Conservation (phyloP, 2,113 vertebrate species). For the Dinomys branickii region DNA sequence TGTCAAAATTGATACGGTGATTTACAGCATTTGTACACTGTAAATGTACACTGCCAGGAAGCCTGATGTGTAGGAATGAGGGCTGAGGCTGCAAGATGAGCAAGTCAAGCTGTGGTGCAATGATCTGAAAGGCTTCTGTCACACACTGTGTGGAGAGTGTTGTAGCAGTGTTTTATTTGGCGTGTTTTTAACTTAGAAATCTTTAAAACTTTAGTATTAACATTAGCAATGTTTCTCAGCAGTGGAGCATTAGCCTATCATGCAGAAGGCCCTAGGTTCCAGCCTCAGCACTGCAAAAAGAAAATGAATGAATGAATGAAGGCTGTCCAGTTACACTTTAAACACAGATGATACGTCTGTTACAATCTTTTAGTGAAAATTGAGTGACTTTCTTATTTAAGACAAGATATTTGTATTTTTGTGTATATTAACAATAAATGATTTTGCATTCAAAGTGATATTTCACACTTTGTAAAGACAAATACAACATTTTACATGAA, state of each 20-base stretch:
- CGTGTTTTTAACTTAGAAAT: not conserved
- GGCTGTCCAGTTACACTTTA: fast-evolving
- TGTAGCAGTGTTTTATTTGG: not conserved
- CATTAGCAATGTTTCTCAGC: too few relatives aligned
- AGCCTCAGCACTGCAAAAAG: not conserved
- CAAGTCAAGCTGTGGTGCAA: fast-evolving
- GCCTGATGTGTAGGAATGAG: fast-evolving
- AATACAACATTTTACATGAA: not conserved
- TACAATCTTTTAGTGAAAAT: not conserved
- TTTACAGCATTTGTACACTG: not conserved
- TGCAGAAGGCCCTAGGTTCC: not conserved
- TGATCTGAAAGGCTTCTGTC: too few relatives aligned
- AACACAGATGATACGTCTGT: fast-evolving
- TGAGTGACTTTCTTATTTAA: not conserved
- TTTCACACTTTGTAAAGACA: not conserved
- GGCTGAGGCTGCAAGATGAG: fast-evolving
- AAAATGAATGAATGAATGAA: not conserved
- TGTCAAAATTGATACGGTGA: not conserved
- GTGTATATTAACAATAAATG: not conserved
- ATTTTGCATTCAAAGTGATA: not conserved
- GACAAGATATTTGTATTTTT: not conserved
- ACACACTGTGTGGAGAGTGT: fast-evolving
- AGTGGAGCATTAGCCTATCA: not conserved
- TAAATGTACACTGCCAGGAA: too few relatives aligned
- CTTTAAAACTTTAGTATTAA: not conserved